Evolutionary conservation across 1,140 invertebrate species (phyloP).

Genomic region (Aphaenogaster ashmeadi): DNA sequence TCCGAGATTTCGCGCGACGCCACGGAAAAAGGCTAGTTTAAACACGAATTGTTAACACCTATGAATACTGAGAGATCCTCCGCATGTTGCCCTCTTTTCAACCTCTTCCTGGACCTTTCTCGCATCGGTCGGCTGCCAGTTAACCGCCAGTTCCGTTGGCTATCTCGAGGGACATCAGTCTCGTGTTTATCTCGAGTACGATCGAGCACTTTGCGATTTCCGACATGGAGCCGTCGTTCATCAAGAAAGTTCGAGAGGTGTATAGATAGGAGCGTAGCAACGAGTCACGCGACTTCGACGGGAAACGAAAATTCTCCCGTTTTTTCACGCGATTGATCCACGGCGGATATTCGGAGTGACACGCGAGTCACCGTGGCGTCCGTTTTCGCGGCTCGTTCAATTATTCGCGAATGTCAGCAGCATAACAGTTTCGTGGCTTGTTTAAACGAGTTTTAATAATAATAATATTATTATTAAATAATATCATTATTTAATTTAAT

Average conservation of each 20-base stretch:
- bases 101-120: background rate
- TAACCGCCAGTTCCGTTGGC: background rate
- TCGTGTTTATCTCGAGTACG: slow-evolving; percentile 17
- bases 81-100: background rate
- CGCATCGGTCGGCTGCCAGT: background rate
- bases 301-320: background rate
- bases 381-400: slow-evolving; percentile 10
- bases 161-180: background rate
- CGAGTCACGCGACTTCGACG: slow-evolving; percentile 13
- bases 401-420: background rate
- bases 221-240: background rate
- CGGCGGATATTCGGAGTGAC: background rate
- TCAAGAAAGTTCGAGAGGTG: background rate
- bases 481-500: too few relatives aligned
- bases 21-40: background rate
- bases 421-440: background rate
- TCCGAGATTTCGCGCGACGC: background rate
- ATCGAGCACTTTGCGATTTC: slow-evolving; percentile 13
- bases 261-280: background rate
- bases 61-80: background rate
- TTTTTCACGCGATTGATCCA: slow-evolving; percentile 30
- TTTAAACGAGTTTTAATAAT: background rate
- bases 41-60: background rate
- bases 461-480: too few relatives aligned
- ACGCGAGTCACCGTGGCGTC: background rate